These are phyloP conservation scores for Erebia palarica DNA, from an alignment of 2,888 invertebrate species.

Conservation along the genomic window DNA sequence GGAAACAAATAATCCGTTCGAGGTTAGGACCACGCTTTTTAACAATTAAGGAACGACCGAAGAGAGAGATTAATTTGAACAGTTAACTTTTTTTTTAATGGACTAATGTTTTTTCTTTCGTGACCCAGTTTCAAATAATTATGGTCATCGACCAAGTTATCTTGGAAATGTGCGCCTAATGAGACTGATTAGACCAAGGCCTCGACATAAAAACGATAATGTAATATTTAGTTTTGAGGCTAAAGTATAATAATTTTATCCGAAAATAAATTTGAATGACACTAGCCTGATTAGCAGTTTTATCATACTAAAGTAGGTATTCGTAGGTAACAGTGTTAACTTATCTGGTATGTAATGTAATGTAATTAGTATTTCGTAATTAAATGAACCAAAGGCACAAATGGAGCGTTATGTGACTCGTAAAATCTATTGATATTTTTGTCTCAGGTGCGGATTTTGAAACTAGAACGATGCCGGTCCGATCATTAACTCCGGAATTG, in stretches of 20 bases:
- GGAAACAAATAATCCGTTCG: too few species aligned
- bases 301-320: background rate
- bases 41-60: too few species aligned
- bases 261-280: too few species aligned
- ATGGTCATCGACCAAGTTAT: background rate
- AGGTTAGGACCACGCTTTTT: too few species aligned
- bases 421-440: background rate
- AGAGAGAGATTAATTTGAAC: too few species aligned
- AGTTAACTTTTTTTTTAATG: too few species aligned
- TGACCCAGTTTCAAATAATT: background rate
- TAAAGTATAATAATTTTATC: too few species aligned
- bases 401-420: background rate
- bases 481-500: constrained; percentile 55
- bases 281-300: background rate
- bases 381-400: background rate
- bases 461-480: constrained; percentile 52
- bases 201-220: too few species aligned
- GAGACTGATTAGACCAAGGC: background rate
- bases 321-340: background rate
- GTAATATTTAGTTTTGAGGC: too few species aligned
- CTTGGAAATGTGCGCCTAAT: background rate
- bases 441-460: background rate
- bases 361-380: background rate
- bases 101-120: too few species aligned
- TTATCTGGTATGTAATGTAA: background rate